Evolutionary conservation across 2,113 vertebrate species (phyloP).

Genomic region (Actenoides hombroni): DNA sequence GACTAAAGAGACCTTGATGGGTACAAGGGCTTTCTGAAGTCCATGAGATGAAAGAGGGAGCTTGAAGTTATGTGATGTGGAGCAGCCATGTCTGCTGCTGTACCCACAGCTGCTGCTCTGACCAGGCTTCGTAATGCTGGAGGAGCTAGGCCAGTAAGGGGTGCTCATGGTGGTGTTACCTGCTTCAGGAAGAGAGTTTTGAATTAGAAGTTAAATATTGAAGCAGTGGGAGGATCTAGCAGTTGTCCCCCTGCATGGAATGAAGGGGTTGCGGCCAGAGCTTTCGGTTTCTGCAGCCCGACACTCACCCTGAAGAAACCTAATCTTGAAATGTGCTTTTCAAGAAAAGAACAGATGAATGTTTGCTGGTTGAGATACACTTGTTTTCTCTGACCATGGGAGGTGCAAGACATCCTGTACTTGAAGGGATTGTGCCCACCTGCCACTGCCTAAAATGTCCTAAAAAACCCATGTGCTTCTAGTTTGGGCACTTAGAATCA

Average conservation of each 20-base stretch:
- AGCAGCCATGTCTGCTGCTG: background rate
- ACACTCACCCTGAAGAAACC: background rate
- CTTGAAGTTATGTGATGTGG: too few relatives aligned
- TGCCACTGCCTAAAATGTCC: background rate
- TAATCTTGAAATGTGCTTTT: background rate
- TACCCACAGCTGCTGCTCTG: background rate
- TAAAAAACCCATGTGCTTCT: background rate
- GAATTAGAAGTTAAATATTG: background rate
- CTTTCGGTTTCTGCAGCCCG: too few relatives aligned
- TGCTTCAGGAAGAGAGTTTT: background rate
- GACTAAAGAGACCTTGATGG: background rate
- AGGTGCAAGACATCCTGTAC: background rate
- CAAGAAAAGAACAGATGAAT: background rate
- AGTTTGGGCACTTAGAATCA: background rate
- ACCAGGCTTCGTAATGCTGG: rapidly evolving
- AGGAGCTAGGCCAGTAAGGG: background rate
- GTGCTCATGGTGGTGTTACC: background rate
- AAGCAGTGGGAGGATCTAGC: background rate
- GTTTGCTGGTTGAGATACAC: background rate
- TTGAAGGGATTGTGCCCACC: background rate
- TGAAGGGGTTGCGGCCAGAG: background rate
- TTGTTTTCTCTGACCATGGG: background rate
- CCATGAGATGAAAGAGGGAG: background rate
- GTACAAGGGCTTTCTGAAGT: background rate
- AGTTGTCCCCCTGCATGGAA: background rate